Conservation (phyloP, 2,113 vertebrate genomes). For the Pseudorectes ferrugineus region DNA sequence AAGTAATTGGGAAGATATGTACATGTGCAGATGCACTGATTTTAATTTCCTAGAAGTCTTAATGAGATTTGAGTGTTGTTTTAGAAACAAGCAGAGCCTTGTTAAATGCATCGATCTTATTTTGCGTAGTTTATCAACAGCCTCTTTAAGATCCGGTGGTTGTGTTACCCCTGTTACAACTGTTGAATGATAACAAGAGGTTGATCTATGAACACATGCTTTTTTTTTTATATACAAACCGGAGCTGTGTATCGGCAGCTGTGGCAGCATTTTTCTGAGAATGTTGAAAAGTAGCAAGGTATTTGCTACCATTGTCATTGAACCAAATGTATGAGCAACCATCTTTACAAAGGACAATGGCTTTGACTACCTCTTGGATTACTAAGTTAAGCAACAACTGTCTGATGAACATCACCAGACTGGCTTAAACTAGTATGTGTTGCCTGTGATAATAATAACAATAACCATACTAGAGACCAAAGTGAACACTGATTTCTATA, state of each 20-base stretch:
- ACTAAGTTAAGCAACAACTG: slow-evolving; percentile 59
- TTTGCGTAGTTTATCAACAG: slow-evolving; percentile 61
- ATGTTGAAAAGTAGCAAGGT: slow-evolving; percentile 33
- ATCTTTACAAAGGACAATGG: slow-evolving; percentile 39
- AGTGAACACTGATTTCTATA: slow-evolving; percentile 77
- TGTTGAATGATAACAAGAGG: slow-evolving; percentile 54
- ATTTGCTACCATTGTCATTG: slow-evolving; percentile 56
- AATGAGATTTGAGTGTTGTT: slow-evolving; percentile 72
- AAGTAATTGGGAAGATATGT: slow-evolving; percentile 69
- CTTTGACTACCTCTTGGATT: slow-evolving; percentile 78
- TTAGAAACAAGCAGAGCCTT: slow-evolving; percentile 67
- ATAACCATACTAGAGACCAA: slow-evolving; percentile 78
- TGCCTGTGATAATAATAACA: slow-evolving; percentile 68
- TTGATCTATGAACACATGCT: slow-evolving; percentile 28
- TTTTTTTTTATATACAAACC: slow-evolving; percentile 2
- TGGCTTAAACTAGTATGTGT: slow-evolving; percentile 66
- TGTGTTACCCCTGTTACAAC: slow-evolving; percentile 56
- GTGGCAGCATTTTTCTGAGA: slow-evolving; percentile 41
- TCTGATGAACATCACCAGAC: slow-evolving; percentile 64
- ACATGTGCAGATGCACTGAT: slow-evolving; percentile 70
- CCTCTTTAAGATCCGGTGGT: slow-evolving; percentile 64
- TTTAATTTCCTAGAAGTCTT: slow-evolving; percentile 77
- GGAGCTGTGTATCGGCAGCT: slow-evolving; percentile 21
- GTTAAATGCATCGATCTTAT: slow-evolving; percentile 55
- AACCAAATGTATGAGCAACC: slow-evolving; percentile 41